Evolutionary conservation across 2,797 vertebrate species (phyloP), one percentile per base, ranked within the genome.

Genomic region (Remorina albescens): DNA sequence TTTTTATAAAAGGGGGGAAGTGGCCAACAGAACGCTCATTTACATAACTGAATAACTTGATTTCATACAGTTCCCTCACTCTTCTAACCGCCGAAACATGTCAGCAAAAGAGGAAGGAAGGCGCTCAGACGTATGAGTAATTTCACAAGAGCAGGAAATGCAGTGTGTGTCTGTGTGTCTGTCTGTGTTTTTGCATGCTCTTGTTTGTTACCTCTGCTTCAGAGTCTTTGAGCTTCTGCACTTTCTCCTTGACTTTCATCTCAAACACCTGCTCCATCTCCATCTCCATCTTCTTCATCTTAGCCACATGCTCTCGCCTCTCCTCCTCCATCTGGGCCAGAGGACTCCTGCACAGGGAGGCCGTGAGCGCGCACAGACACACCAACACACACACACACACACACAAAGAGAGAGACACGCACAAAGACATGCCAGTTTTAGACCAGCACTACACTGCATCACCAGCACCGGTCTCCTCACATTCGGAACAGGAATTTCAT

Each of bases 271-370:
- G 97, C 67, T 99, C 97, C 98, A 99, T 99, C 84, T 99, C 98
- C 96, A 98, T 97, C 87, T 99, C 98, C 98, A 99, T 99, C 88
- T 99, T 99, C 89, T 99, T 98, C 97, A 99, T 99, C 89, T 99
- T 99, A 44, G 96, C 83, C 89, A 99, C 98, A 6, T 99, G 97
- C 78, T 99, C 98, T 78, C 97, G 94, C 85, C 98, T 91, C 87
- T 99, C 98, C 87, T 98, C 98, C 88, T 99, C 98, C 98, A 99
- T 99, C 90, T 99, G 98, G 76, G 98, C 98, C 88, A 99, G 86
- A 0, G 98, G 98, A 81, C 98, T 99, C 96, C 98, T 99, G 92
- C 67, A 85, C 55, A 39, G 84, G 74, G 90, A 44, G 26, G 26
- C 75, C 2, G 3, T 2, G 70, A 25, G 28, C 2, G 0, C 12